phyloP scores from a whole-genome alignment of 2,113 vertebrate species.

The Cyanoramphus novaezelandiae region DNA sequence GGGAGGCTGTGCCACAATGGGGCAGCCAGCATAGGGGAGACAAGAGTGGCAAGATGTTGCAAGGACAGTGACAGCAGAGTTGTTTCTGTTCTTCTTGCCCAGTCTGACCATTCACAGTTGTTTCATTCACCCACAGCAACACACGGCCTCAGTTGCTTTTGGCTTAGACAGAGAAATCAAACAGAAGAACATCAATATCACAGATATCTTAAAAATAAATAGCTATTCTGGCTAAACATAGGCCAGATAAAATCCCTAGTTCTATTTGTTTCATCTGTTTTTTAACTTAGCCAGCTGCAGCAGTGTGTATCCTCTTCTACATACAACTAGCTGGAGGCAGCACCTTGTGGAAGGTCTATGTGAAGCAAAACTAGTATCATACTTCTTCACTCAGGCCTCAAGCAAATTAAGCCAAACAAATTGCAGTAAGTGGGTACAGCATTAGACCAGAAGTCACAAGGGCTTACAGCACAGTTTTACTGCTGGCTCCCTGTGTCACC shows the following conservation, averaged over 20 bases:
- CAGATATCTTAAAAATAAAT: neutral
- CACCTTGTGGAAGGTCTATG: neutral
- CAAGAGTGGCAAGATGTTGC: accelerated
- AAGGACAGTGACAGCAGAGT: too few species aligned
- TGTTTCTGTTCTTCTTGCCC: accelerated
- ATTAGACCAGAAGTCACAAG: neutral
- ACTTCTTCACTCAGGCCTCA: neutral
- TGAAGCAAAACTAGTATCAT: neutral
- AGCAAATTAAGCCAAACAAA: neutral
- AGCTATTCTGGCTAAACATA: neutral
- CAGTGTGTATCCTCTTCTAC: neutral
- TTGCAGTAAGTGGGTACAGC: neutral
- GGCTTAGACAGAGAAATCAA: neutral
- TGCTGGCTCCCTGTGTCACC: neutral
- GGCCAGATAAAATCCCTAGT: neutral
- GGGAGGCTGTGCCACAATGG: accelerated
- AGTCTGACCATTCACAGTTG: accelerated
- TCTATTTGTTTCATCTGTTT: neutral
- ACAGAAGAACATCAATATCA: neutral
- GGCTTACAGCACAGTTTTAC: neutral
- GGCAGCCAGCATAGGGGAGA: neutral
- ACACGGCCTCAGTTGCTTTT: neutral
- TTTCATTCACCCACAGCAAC: neutral
- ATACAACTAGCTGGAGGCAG: neutral
- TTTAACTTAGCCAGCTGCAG: neutral